phyloP scores from a whole-genome alignment of 2,888 invertebrate genomes.

The Exephanes ischioxanthus region DNA sequence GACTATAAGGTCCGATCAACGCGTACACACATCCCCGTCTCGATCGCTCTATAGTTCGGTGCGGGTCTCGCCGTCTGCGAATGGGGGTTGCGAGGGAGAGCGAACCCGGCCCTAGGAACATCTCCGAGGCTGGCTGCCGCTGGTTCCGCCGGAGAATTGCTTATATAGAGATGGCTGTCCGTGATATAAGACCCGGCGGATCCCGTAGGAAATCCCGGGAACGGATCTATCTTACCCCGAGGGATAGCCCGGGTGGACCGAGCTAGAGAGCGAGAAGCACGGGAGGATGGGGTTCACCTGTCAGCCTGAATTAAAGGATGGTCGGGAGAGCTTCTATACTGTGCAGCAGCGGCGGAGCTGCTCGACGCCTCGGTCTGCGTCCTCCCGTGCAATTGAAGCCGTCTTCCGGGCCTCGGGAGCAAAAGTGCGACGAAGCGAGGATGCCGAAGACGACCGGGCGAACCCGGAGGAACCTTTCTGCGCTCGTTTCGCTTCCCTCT shows the following conservation, averaged over 20 bases:
- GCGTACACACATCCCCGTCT: conserved; percentile 51
- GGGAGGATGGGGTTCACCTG: conserved; percentile 85
- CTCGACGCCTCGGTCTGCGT: conserved; percentile 61
- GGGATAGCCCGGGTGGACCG: conserved; percentile 79
- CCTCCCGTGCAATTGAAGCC: conserved; percentile 76
- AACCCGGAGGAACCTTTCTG: conserved; percentile 31
- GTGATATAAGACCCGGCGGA: conserved; percentile 84
- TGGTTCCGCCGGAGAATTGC: conserved; percentile 73
- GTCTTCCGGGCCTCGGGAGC: conserved; percentile 56
- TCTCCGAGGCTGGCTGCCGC: conserved; percentile 31
- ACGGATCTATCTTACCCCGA: conserved; percentile 85
- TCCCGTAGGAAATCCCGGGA: conserved; percentile 85
- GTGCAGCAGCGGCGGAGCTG: conserved; percentile 58
- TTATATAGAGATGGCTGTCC: conserved; percentile 84
- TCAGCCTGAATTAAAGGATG: conserved; percentile 88
- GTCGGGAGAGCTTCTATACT: conserved; percentile 76
- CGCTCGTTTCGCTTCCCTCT: conserved; percentile 19
- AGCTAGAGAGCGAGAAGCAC: conserved; percentile 66
- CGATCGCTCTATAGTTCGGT: conserved; percentile 59
- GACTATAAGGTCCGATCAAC: conserved; percentile 73
- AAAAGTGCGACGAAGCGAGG: conserved; percentile 51
- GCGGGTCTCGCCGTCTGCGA: conserved; percentile 45
- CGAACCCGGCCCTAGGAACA: conserved; percentile 65
- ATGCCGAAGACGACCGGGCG: conserved; percentile 56
- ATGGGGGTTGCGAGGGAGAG: conserved; percentile 54